phyloP scores from a whole-genome alignment of 1,140 invertebrate species.

The Drosophila bocki region DNA sequence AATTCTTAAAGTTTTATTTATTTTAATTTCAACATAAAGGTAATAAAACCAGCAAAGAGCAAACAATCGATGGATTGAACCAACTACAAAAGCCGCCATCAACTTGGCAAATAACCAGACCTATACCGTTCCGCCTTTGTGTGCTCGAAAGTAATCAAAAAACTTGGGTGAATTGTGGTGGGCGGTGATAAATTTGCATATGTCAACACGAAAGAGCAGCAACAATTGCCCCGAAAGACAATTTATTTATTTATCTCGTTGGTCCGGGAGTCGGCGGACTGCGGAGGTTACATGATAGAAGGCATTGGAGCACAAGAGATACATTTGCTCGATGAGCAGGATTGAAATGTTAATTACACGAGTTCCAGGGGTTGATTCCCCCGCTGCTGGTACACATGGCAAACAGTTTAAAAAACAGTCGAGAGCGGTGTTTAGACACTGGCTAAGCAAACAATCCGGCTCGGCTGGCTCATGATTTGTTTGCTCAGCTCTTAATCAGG shows the following conservation, averaged over 20 bases:
- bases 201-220: conserved; percentile 77
- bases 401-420: conserved; percentile 83
- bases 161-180: conserved; percentile 56
- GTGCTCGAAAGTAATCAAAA: conserved; percentile 69
- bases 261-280: conserved; percentile 19
- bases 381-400: conserved; percentile 26
- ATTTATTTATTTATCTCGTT: conserved; percentile 77
- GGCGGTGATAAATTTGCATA: conserved; percentile 79
- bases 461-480: conserved; percentile 66
- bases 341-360: conserved; percentile 84
- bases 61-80: conserved; percentile 61
- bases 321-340: conserved; percentile 75
- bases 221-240: conserved; percentile 65
- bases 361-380: conserved; percentile 5
- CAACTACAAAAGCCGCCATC: conserved; percentile 35
- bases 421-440: conserved; percentile 74
- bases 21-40: conserved; percentile 24
- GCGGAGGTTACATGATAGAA: background rate
- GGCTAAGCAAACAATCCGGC: conserved; percentile 69
- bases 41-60: conserved; percentile 50
- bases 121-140: background rate
- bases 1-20: background rate
- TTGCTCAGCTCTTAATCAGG: conserved; percentile 79
- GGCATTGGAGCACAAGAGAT: conserved; percentile 71
- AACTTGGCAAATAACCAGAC: conserved; percentile 44